A percentile compares a stretch with the other conserved stretches of the same genome.
Conservation (phyloP, 1,140 invertebrate genomes). For the Drosophila bifasciata region DNA sequence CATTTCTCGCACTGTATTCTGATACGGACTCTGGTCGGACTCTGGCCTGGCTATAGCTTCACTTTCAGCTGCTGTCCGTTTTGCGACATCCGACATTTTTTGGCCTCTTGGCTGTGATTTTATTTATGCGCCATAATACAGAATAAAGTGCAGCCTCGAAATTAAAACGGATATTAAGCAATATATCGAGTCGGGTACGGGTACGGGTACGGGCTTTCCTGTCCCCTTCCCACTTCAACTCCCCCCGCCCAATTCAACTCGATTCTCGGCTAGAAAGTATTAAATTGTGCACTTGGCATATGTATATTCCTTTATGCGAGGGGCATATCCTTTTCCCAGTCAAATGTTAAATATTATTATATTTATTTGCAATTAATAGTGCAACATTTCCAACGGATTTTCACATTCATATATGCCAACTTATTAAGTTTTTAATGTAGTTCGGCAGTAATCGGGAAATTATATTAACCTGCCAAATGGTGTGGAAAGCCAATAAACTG, state of each 20-base stretch:
- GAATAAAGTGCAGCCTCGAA: constrained; percentile 60
- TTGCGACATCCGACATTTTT: constrained; percentile 41
- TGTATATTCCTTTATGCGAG: neutral
- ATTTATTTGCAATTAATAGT: constrained; percentile 42
- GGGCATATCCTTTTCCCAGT: constrained; percentile 22
- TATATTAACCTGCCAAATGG: constrained; percentile 47
- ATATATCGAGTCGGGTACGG: constrained; percentile 12
- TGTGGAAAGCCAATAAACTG: constrained; percentile 44
- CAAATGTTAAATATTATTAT: constrained; percentile 38
- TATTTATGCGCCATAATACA: constrained; percentile 68
- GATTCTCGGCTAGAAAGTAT: constrained; percentile 34
- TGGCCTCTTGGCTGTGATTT: constrained; percentile 57
- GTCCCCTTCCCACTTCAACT: too few species aligned
- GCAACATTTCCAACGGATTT: neutral
- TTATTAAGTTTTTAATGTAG: constrained; percentile 47
- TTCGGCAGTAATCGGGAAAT: constrained; percentile 33
- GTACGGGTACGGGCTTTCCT: too few species aligned
- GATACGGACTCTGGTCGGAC: neutral
- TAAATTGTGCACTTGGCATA: constrained; percentile 36
- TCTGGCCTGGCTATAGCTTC: neutral
- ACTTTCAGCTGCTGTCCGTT: constrained; percentile 15
- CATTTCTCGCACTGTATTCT: constrained; percentile 54
- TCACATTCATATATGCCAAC: constrained; percentile 2
- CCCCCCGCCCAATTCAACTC: neutral
- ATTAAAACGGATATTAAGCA: constrained; percentile 71